Percentiles rank a stretch among this genome's conserved stretches.
These are phyloP conservation scores for Melanocharis versteri DNA, from an alignment of 2,113 vertebrate species.

Conservation along the genomic window DNA sequence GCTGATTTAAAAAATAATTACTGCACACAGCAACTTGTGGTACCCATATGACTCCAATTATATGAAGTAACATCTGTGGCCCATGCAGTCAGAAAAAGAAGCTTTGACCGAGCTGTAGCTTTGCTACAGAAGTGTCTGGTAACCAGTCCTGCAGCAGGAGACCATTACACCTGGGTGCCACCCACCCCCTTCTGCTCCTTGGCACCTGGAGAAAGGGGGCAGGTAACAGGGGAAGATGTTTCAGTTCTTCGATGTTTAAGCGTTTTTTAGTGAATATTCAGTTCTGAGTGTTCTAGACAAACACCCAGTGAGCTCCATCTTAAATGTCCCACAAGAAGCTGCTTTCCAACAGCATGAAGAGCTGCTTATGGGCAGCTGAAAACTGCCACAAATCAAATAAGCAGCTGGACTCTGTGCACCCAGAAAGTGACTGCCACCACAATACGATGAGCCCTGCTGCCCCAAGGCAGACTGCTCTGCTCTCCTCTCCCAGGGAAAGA, in stretches of 20 bases:
- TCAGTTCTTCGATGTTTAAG: too few species aligned
- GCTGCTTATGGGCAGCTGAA: too few species aligned
- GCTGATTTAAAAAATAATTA: neutral
- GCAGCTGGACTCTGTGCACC: neutral
- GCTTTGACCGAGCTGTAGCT: neutral
- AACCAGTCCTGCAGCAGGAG: neutral
- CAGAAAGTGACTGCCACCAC: neutral
- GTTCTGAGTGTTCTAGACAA: neutral
- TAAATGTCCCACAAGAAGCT: neutral
- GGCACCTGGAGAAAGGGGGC: neutral
- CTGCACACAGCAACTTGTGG: neutral
- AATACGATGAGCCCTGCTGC: neutral
- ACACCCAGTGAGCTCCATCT: neutral
- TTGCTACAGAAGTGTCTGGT: neutral
- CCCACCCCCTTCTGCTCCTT: neutral
- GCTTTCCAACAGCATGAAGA: neutral
- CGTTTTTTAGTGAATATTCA: too few species aligned
- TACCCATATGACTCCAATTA: neutral
- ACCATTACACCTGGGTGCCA: neutral
- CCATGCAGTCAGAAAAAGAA: neutral
- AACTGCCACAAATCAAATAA: neutral
- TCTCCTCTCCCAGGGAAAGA: neutral
- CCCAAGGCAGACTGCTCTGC: neutral
- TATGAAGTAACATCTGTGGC: neutral
- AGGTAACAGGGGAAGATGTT: too few species aligned